A percentile compares a stretch with the other conserved stretches of the same genome.
Evolutionary conservation across 2,888 invertebrate genomes (phyloP).

Genomic region (Glomeris marginata): DNA sequence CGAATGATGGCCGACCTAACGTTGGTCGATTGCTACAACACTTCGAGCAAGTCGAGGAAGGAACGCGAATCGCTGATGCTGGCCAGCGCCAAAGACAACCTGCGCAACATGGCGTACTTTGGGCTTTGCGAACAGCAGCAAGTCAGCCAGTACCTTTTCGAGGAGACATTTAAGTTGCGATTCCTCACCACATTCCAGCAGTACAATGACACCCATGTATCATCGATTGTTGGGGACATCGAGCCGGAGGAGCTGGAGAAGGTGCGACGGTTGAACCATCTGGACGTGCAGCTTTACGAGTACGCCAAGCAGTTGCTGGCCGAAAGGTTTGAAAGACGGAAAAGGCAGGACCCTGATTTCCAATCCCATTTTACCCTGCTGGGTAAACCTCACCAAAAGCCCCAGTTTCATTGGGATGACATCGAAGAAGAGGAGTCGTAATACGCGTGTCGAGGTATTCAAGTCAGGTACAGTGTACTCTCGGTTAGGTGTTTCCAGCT

Average conservation of each 20-base stretch:
- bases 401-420: no score
- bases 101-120: constrained; percentile 91
- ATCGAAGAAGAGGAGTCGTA: no score
- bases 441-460: no score
- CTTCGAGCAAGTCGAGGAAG: constrained; percentile 46
- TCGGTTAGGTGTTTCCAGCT: no score
- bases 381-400: not conserved
- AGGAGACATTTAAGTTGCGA: constrained; percentile 79
- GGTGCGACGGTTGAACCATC: constrained; percentile 63
- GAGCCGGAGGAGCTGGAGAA: constrained; percentile 54
- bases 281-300: constrained; percentile 85
- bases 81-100: constrained; percentile 87
- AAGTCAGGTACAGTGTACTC: no score
- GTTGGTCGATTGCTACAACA: constrained; percentile 86
- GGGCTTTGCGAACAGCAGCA: constrained; percentile 92
- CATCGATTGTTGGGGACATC: constrained; percentile 61
- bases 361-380: constrained; percentile 43
- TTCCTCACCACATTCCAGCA: constrained; percentile 84
- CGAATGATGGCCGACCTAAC: constrained; percentile 94
- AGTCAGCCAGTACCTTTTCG: constrained; percentile 83
- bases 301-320: constrained; percentile 75
- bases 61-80: constrained; percentile 75
- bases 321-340: constrained; percentile 59
- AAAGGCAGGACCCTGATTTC: constrained; percentile 65
- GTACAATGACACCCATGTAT: constrained; percentile 77